Evolutionary conservation across 2,797 vertebrate genomes (phyloP), one percentile per base, ranked within the genome.

Genomic region (Xenopus petersii): DNA sequence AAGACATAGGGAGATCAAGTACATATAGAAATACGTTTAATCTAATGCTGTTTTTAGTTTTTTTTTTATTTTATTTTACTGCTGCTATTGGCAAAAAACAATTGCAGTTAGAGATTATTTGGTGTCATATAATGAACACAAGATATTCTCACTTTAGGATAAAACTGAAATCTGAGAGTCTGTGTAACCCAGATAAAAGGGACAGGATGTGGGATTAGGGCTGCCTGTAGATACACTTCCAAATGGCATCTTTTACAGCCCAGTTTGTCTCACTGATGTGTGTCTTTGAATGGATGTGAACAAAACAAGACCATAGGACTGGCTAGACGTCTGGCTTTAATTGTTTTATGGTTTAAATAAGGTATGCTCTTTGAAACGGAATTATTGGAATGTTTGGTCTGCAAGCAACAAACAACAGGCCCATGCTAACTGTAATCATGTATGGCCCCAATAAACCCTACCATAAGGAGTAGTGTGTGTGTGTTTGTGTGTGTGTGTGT

Each of bases 271-370:
- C 92, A 85, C 89, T 84, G 91, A 88, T 93, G 93, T 94, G 89
- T 91, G 92, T 10, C 54, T 56, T 91, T 95, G 93, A 96, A 96
- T 95, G 89, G 92, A 88, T 88, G 87, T 81, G 91, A 96, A 97
- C 95, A 98, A 98, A 97, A 96, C 94, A 93, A 94, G 92, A 93
- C 92, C 91, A 88, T 90, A 87, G 92, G 89, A 89, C 92, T 94
- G 95, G 96, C 96, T 97, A 98, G 96, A 98, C 96, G 96, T 98
- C 96, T 98, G 95, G 95, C 90, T 91, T 95, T 95, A 97, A 98
- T 98, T 93, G 95, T 90, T 98, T 98, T 98, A 98, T 97, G 95
- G 94, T 92, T 94, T 93, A 93, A 94, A 94, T 90, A 94, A 94
- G 90, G 93, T 86, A 93, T 93, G 91, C 86, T 85, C 92, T 93